Conservation (phyloP, 2,888 invertebrate species). For the Drosophila longiperda region DNA sequence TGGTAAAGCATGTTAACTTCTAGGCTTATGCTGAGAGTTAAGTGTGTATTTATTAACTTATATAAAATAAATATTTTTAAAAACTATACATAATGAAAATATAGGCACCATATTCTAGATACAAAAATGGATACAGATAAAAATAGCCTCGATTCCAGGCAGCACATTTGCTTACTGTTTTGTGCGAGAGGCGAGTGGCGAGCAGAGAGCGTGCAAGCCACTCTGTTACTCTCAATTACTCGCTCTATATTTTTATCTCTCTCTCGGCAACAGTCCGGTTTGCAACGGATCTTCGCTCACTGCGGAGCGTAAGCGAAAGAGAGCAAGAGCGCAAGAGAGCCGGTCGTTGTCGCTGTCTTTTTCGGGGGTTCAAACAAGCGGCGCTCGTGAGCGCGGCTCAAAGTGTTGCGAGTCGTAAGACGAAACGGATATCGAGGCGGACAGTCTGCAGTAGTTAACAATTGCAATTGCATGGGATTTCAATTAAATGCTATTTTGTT, state of each 20-base stretch:
- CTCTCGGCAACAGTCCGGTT: constrained; percentile 35
- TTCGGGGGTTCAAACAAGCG: constrained; percentile 55
- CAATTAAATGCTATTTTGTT: constrained; percentile 44
- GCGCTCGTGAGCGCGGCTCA: constrained; percentile 68
- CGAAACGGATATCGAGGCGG: constrained; percentile 75
- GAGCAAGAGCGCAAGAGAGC: constrained; percentile 22
- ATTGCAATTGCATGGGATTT: constrained; percentile 67
- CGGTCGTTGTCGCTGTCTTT: constrained; percentile 36
- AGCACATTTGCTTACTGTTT: constrained; percentile 25
- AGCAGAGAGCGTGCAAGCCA: constrained; percentile 10
- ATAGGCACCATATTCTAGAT: neutral
- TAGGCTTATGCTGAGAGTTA: constrained; percentile 1
- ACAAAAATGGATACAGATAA: constrained; percentile 1
- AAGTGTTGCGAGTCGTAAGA: constrained; percentile 83
- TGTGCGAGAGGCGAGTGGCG: constrained; percentile 3
- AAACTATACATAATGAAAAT: too few species aligned
- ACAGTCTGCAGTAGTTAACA: constrained; percentile 56
- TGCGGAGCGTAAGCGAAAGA: constrained; percentile 2
- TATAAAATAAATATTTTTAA: neutral
- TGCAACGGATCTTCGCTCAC: constrained; percentile 49
- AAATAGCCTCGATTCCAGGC: constrained; percentile 10
- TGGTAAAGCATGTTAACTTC: constrained; percentile 3
- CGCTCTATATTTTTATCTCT: constrained; percentile 11
- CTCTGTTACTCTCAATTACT: constrained; percentile 23
- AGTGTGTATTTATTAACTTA: neutral